Evolutionary conservation across 1,140 invertebrate species (phyloP).

Genomic region (Aporrectodea caliginosa): DNA sequence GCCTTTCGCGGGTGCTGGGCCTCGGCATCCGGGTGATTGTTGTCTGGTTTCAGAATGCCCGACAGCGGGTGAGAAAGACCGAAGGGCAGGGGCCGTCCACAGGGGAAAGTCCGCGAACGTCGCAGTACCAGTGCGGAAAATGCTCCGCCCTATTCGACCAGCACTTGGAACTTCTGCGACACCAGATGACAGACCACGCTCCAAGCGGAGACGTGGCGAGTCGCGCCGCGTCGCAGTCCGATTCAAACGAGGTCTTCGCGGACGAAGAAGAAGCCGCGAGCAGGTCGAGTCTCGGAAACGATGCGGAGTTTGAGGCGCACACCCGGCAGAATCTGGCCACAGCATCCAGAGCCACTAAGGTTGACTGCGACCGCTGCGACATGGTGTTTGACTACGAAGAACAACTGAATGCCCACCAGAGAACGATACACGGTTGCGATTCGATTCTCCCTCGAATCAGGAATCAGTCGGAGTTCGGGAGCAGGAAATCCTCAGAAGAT

Average conservation of each 20-base stretch:
- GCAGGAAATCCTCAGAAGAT: not conserved
- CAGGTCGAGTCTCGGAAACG: not conserved
- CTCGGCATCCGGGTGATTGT: constrained; percentile 87
- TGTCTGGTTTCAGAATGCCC: constrained; percentile 98
- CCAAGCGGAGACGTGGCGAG: not conserved
- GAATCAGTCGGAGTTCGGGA: not conserved
- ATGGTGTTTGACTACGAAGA: constrained; percentile 84
- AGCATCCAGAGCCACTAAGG: constrained; percentile 8
- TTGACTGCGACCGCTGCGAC: constrained; percentile 84
- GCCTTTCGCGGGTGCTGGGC: constrained; percentile 89
- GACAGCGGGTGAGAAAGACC: constrained; percentile 95
- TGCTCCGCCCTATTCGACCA: constrained; percentile 95
- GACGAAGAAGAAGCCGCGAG: not conserved
- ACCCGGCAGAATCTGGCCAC: no score
- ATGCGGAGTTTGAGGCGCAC: not conserved
- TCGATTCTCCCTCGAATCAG: not conserved
- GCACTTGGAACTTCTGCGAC: constrained; percentile 96
- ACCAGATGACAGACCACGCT: constrained; percentile 79
- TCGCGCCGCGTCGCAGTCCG: not conserved
- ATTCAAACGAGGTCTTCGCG: not conserved
- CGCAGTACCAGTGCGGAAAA: constrained; percentile 99
- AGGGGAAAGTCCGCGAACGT: constrained; percentile 87
- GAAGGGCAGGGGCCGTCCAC: constrained; percentile 60
- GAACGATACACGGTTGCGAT: constrained; percentile 17
- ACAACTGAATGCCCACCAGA: constrained; percentile 86